Conservation (phyloP, 1,140 invertebrate species). For the Daktulosphaira vitifoliae region DNA sequence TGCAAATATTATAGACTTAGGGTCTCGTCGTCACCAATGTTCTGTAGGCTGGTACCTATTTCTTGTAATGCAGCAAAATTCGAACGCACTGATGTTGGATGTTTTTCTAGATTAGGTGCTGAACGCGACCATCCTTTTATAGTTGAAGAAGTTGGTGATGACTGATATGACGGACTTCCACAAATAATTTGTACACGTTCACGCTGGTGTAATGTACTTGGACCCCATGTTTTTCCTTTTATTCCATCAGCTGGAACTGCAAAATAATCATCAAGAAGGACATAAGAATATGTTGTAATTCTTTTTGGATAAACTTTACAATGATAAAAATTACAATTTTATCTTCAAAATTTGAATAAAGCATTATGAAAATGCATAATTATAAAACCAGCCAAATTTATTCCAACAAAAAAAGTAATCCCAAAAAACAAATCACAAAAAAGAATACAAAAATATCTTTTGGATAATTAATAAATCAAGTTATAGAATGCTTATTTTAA, state of each 20-base stretch:
- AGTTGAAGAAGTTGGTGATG: constrained; percentile 37
- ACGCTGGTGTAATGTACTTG: constrained; percentile 81
- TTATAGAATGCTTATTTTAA: too few relatives aligned
- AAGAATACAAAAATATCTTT: too few relatives aligned
- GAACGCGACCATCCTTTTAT: constrained; percentile 55
- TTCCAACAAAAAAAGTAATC: too few relatives aligned
- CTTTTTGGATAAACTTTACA: too few relatives aligned
- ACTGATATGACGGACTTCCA: constrained; percentile 44
- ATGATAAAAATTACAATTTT: too few relatives aligned
- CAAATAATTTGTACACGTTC: constrained; percentile 61
- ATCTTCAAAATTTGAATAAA: too few relatives aligned
- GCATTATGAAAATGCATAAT: too few relatives aligned
- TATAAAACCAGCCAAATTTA: too few relatives aligned
- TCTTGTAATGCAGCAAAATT: constrained; percentile 44
- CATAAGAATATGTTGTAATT: not conserved
- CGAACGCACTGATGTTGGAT: constrained; percentile 39
- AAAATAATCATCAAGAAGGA: constrained; percentile 21
- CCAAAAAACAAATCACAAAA: too few relatives aligned
- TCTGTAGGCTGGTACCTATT: constrained; percentile 44
- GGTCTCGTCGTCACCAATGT: constrained; percentile 21
- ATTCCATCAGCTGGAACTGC: constrained; percentile 81
- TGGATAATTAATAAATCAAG: too few relatives aligned
- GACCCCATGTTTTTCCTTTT: constrained; percentile 96
- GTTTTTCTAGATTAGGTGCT: constrained; percentile 76
- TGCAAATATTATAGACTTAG: constrained; percentile 30